These are phyloP conservation scores for Barnardius zonarius DNA, from an alignment of 2,113 vertebrate genomes.

Conservation along the genomic window DNA sequence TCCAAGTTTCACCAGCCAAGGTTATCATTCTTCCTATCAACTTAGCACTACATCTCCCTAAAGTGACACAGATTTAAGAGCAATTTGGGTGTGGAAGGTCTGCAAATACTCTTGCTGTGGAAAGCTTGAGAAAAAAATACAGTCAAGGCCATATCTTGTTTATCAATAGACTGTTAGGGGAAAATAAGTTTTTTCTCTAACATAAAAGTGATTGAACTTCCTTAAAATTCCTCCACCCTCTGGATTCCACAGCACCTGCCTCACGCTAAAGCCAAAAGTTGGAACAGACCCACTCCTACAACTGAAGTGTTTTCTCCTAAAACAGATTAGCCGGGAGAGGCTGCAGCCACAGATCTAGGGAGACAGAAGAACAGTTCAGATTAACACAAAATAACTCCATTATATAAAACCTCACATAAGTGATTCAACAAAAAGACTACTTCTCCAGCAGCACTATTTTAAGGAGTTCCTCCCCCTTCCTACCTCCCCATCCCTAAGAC, in stretches of 20 bases:
- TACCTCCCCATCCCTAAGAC: background rate
- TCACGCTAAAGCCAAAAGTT: background rate
- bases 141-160: background rate
- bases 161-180: background rate
- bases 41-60: background rate
- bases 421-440: background rate
- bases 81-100: background rate
- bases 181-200: background rate
- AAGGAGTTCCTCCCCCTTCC: background rate
- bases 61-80: background rate
- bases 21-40: background rate
- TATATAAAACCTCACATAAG: background rate
- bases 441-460: background rate
- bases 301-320: background rate
- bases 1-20: background rate
- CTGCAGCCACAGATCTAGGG: background rate
- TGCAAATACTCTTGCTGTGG: background rate
- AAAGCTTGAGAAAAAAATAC: background rate
- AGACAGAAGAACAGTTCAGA: background rate
- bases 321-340: background rate
- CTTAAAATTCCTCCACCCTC: background rate
- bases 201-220: background rate
- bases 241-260: background rate
- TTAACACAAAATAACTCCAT: background rate
- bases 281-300: background rate